Conservation (phyloP, 1,140 invertebrate species). For the Procambarus virginalis region DNA sequence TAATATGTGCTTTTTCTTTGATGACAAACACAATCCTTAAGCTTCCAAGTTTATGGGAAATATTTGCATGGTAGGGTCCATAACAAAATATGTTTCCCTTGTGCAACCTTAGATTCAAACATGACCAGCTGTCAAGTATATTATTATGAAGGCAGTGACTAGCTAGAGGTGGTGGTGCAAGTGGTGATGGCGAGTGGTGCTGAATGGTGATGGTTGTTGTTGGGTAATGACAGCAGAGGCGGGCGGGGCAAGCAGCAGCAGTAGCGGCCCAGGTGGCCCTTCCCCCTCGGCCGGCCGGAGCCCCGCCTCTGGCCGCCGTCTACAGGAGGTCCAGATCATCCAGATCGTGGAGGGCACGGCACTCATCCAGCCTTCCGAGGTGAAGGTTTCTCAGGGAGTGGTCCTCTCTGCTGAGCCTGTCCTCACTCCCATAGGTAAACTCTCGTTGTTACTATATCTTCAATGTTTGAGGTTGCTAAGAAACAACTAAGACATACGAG, state of each 20-base stretch:
- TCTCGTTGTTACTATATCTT: slow-evolving; percentile 38
- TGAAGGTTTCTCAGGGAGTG: slow-evolving; percentile 83
- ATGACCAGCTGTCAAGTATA: slow-evolving; percentile 17
- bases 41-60: not conserved
- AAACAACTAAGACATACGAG: slow-evolving; percentile 22
- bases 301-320: slow-evolving; percentile 70
- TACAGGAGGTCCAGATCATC: slow-evolving; percentile 75
- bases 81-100: slow-evolving; percentile 2
- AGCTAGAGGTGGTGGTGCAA: slow-evolving; percentile 46
- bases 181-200: slow-evolving; percentile 56
- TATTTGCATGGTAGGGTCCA: slow-evolving; percentile 27
- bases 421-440: slow-evolving; percentile 84
- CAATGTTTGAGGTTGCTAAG: slow-evolving; percentile 34
- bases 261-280: slow-evolving; percentile 38
- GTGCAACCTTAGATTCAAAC: not conserved
- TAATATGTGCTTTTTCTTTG: not conserved
- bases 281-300: slow-evolving; percentile 55
- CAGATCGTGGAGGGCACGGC: slow-evolving; percentile 78
- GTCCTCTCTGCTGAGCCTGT: slow-evolving; percentile 86
- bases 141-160: slow-evolving; percentile 49
- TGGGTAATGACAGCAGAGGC: slow-evolving; percentile 67
- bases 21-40: not conserved
- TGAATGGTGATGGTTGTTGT: slow-evolving; percentile 66
- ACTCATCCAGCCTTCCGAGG: slow-evolving; percentile 86
- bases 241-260: slow-evolving; percentile 58